Conservation (phyloP, 1,140 invertebrate species). For the Teleogryllus occipitalis region DNA sequence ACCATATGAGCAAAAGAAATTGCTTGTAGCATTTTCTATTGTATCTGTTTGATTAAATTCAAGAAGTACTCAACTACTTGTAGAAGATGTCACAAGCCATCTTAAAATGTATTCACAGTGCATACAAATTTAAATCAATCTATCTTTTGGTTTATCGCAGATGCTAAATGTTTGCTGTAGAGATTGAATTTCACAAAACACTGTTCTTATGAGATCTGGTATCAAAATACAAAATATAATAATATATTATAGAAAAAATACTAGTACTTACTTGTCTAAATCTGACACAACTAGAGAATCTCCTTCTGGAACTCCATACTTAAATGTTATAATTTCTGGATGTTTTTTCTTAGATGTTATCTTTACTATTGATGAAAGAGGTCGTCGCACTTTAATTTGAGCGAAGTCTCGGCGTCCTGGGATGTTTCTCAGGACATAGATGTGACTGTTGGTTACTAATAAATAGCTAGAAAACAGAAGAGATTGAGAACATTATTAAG, state of each 20-base stretch:
- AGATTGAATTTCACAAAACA: conserved; percentile 12
- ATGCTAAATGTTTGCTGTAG: not conserved
- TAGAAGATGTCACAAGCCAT: too few relatives aligned
- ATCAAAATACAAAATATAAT: conserved; percentile 13
- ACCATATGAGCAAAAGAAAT: too few relatives aligned
- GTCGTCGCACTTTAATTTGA: conserved; percentile 73
- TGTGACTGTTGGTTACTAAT: conserved; percentile 77
- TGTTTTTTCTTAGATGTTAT: conserved; percentile 91
- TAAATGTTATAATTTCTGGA: conserved; percentile 92
- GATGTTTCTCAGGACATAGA: conserved; percentile 79
- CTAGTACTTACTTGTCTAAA: conserved; percentile 60
- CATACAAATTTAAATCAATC: not conserved
- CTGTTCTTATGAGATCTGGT: not conserved
- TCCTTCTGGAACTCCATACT: conserved; percentile 73
- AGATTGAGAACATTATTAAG: too few relatives aligned
- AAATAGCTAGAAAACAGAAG: conserved; percentile 51
- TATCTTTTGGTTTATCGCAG: not conserved
- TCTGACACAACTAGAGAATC: conserved; percentile 68
- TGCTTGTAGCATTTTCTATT: too few relatives aligned
- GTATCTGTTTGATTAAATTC: too few relatives aligned
- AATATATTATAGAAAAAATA: conserved; percentile 15
- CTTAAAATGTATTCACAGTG: too few relatives aligned
- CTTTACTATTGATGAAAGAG: conserved; percentile 83
- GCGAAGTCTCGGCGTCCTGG: conserved; percentile 64
- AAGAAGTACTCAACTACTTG: too few relatives aligned